Percentiles rank a stretch among this genome's conserved stretches.
Evolutionary conservation across 2,797 vertebrate species (phyloP).

Genomic region (Chlorospingus flavigularis): DNA sequence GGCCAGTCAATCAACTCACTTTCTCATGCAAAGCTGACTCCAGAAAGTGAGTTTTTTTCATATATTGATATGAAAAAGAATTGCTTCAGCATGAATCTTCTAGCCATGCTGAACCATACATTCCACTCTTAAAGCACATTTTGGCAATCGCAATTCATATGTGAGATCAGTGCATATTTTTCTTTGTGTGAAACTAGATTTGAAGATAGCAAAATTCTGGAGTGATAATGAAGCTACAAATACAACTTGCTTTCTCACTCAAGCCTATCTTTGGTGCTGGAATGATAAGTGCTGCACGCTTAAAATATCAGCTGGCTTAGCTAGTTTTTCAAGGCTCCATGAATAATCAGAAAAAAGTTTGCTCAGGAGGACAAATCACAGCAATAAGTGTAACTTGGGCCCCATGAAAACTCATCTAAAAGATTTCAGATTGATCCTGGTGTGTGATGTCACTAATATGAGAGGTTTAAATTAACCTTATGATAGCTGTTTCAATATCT

Average conservation of each 20-base stretch:
- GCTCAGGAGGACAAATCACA: not conserved
- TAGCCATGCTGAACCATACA: not conserved
- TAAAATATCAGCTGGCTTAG: not conserved
- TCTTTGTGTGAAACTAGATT: not conserved
- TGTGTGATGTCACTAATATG: not conserved
- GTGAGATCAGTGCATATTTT: not conserved
- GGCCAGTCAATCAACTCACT: not conserved
- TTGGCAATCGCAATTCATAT: not conserved
- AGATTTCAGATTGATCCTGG: not conserved
- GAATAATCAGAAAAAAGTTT: not conserved
- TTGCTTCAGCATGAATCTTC: not conserved
- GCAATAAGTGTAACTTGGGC: not conserved
- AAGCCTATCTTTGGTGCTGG: not conserved
- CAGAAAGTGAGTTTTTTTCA: too few species aligned
- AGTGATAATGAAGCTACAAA: not conserved
- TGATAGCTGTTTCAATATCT: not conserved
- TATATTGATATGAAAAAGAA: not conserved
- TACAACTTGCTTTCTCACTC: slow-evolving; percentile 24
- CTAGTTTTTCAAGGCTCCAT: not conserved
- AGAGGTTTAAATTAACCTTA: not conserved
- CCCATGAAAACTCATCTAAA: not conserved
- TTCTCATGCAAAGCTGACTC: not conserved
- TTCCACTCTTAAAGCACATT: not conserved
- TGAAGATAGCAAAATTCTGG: not conserved
- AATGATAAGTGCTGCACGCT: not conserved